Evolutionary conservation across 1,140 invertebrate genomes (phyloP).

Genomic region (Bemisia tabaci): DNA sequence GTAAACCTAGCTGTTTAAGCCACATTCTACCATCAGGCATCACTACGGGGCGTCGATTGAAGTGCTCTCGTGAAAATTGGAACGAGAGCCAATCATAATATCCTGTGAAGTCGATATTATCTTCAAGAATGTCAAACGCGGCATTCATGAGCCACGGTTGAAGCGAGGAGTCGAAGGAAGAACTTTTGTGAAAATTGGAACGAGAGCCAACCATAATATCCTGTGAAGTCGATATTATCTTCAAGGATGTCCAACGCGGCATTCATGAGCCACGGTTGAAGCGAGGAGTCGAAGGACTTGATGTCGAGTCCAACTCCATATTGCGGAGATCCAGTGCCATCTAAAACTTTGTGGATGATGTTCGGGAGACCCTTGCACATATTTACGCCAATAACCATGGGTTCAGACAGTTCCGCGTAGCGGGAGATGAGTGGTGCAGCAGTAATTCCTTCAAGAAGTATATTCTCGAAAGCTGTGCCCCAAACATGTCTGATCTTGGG

Average conservation of each 20-base stretch:
- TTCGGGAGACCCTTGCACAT: background rate
- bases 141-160: background rate
- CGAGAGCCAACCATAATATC: background rate
- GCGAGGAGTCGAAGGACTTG: background rate
- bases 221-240: background rate
- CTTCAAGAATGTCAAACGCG: background rate
- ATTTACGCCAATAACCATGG: background rate
- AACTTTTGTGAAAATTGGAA: background rate
- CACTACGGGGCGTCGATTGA: background rate
- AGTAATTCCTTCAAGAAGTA: background rate
- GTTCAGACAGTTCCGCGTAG: background rate
- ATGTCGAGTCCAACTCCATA: background rate
- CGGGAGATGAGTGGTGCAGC: conserved; percentile 2
- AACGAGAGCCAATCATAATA: background rate
- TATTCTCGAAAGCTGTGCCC: conserved; percentile 1
- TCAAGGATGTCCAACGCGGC: background rate
- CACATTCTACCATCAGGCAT: background rate
- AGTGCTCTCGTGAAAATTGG: background rate
- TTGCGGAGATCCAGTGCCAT: background rate
- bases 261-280: background rate
- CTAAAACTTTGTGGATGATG: background rate
- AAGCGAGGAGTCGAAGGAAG: background rate
- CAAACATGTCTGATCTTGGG: background rate
- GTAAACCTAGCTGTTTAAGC: background rate
- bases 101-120: background rate